Evolutionary conservation across 2,888 invertebrate species (phyloP).

Genomic region (Sinelater perroti): DNA sequence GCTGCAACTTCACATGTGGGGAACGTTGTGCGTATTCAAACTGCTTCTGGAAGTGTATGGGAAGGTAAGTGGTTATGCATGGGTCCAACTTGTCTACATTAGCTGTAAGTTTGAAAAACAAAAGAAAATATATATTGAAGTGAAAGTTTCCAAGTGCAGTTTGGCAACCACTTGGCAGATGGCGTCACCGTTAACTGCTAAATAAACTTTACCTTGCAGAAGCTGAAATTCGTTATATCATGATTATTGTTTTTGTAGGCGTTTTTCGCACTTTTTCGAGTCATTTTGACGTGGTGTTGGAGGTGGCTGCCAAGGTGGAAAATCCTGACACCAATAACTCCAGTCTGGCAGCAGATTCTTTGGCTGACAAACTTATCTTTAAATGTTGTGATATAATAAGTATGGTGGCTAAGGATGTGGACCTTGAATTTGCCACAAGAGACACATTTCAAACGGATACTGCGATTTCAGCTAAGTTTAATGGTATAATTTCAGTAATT

Average conservation of each 20-base stretch:
- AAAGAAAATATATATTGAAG: no score
- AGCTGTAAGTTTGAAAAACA: no score
- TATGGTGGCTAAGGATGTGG: conserved; percentile 84
- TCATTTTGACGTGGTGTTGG: conserved; percentile 86
- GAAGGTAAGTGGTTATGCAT: conserved; percentile 68
- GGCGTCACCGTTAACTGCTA: no score
- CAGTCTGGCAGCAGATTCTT: conserved; percentile 71
- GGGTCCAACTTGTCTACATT: not conserved
- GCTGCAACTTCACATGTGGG: conserved; percentile 87
- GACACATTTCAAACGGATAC: conserved; percentile 90
- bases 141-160: no score
- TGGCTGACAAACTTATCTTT: conserved; percentile 84
- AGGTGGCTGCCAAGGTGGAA: conserved; percentile 85
- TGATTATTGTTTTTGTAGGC: conserved; percentile 46
- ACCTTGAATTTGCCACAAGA: conserved; percentile 87
- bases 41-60: conserved; percentile 84
- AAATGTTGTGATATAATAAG: conserved; percentile 84
- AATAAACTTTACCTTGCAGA: no score
- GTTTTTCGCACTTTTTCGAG: conserved; percentile 90
- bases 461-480: conserved; percentile 83
- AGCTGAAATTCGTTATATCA: no score
- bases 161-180: no score
- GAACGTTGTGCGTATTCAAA: conserved; percentile 81
- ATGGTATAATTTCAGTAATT: no score
- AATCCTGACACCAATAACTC: conserved; percentile 64